Base-by-base conservation (phyloP, 2,113 vertebrate genomes). In the Gambusia holbrooki region DNA sequence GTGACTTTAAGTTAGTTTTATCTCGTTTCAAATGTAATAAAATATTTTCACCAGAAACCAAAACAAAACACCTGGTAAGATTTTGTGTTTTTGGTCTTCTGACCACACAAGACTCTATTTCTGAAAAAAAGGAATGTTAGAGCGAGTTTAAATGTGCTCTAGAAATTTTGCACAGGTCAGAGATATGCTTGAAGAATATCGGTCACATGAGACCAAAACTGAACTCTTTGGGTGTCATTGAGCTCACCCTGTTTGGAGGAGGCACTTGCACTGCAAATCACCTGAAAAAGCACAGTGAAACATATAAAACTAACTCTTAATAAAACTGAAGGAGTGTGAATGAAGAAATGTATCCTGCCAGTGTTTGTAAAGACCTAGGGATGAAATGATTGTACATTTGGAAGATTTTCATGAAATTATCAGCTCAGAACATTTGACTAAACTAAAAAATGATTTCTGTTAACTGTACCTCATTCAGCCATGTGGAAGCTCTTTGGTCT, bases 331-430 rank as follows among this genome's bases (percentile, higher is more conserved):
- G 25, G 51, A 58, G 51, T 8, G 25, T 19, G 1, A 19, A 48
- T 17, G 17, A 19, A 48, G 45, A 58, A 58, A 58, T 58, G 51
- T 10, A 54, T 22, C 45, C 14, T 5, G 45, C 1, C 8, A 25
- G 0, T n/a, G 2, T 10, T n/a, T 1, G 17, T 48, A 48, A 48
- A 25, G 5, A 58, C 25, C 25, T 3, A n/a, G 3, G 25, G 25
- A 58, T 58, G 51, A 25, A 58, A 25, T 58, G 25, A n/a, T 54
- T 19, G 51, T n/a, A 25, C 17, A n/a, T 54, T 54, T 54, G 22
- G 22, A 22, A 54, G 51, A 42, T 71, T 77, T 54, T 64, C 63
- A 76, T 66, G 58, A 62, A 40, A 78, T 77, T 73, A 66, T 32
- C 66, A 51, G n/a, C 28, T 62, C 2, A 74, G n/a, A 37, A 5